Evolutionary conservation across 1,140 invertebrate genomes (phyloP), one percentile per base, ranked within the genome.

Genomic region (Frieseomelitta varia): DNA sequence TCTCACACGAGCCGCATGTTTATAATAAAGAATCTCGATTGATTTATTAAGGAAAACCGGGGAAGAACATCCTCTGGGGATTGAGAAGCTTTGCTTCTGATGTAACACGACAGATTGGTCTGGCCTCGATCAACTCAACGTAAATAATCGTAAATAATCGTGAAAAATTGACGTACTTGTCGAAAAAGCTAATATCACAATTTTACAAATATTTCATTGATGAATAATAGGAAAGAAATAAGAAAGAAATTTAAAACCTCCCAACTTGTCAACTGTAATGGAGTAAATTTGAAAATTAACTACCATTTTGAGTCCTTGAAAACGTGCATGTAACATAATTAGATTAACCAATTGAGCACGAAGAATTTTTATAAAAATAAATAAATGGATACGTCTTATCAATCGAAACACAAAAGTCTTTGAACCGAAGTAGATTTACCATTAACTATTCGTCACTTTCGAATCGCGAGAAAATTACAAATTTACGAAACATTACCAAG

Each of bases 11-110:
- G 30, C 10, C 8, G 65, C 21, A 2, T 4, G 1, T 65, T 65
- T 65, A 15, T 19, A 73, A 17, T 27, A 21, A 2, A 19, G 21
- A 58, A 39, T 27, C 24, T n/a, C 8, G 27, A 58, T 74, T 21
- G 55, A 75, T 75, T 21, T 24, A 12, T 21, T 10, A 30, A 55
- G 55, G 30, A 75, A 75, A 55, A 75, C 39, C 55, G 55, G 30
- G 73, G 21, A 39, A 58, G 30, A 58, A 75, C 30, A 30, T 30
- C 30, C 73, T 75, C 73, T 75, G 58, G 39, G n/a, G 73, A 65
- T 30, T n/a, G 39, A 30, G 6, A 30, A 78, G n/a, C 27, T 53
- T 53, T 30, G 47, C 61, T 19, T 53, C 12, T 63, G 39, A 77
- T 58, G 75, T 77, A 77, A 77, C 75, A 30, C 34, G 24, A 39